These are phyloP conservation scores for Cremastinae sp. DNA, from an alignment of 2,888 invertebrate species.

Conservation along the genomic window DNA sequence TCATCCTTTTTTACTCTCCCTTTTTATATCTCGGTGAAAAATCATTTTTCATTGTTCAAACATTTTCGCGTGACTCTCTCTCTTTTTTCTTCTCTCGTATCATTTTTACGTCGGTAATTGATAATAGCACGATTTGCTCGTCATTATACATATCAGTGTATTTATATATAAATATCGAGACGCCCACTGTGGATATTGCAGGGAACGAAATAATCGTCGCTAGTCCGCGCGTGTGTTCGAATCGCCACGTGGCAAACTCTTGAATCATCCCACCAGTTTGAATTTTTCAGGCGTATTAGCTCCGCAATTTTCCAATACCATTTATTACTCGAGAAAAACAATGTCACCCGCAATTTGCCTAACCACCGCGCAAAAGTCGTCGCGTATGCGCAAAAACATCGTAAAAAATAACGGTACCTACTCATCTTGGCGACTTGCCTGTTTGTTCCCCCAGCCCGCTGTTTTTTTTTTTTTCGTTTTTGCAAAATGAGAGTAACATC, in stretches of 20 bases:
- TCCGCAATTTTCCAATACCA: slow-evolving; percentile 65
- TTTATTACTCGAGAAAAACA: slow-evolving; percentile 66
- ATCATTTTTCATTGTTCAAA: no score
- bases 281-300: slow-evolving; percentile 61
- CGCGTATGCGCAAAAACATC: slow-evolving; percentile 48
- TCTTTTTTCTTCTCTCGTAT: no score
- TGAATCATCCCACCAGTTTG: slow-evolving; percentile 27
- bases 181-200: slow-evolving; percentile 10
- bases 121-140: no score
- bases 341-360: slow-evolving; percentile 60
- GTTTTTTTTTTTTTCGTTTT: slow-evolving; percentile 43
- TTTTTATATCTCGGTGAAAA: no score
- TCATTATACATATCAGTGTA: no score
- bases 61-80: no score
- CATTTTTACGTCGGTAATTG: no score
- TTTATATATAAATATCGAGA: background rate
- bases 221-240: slow-evolving; percentile 37
- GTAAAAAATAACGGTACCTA: slow-evolving; percentile 61
- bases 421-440: slow-evolving; percentile 45
- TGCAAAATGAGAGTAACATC: slow-evolving; percentile 42
- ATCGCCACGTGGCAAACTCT: slow-evolving; percentile 13
- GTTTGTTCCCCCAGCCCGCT: no score
- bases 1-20: no score
- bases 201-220: slow-evolving; percentile 36
- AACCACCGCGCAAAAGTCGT: background rate